phyloP scores from a whole-genome alignment of 2,888 invertebrate species.

The Rhamphomyia laevipes region DNA sequence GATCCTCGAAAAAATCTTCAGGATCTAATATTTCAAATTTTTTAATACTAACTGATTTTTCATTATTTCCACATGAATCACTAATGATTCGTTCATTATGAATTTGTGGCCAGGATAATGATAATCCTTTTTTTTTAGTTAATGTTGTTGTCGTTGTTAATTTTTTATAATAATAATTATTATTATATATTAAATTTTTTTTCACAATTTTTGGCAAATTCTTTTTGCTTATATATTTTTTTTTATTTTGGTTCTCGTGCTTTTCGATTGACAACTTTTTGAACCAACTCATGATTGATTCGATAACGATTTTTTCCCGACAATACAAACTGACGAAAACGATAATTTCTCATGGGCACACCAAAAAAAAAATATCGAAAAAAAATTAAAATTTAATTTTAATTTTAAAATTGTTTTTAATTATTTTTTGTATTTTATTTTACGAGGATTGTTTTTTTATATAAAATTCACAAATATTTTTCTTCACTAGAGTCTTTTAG shows the following conservation, averaged over 20 bases:
- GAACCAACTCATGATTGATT: slow-evolving; percentile 52
- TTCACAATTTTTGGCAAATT: slow-evolving; percentile 9
- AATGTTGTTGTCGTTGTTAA: too few species aligned
- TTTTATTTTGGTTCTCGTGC: slow-evolving; percentile 38
- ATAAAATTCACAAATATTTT: too few species aligned
- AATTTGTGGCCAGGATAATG: too few species aligned
- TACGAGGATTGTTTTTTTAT: too few species aligned
- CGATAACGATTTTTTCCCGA: slow-evolving; percentile 50
- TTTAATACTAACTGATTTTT: too few species aligned
- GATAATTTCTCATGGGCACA: slow-evolving; percentile 47
- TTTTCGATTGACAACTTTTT: slow-evolving; percentile 49
- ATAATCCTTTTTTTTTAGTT: too few species aligned
- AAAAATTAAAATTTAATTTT: neutral
- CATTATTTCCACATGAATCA: too few species aligned
- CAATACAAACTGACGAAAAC: slow-evolving; percentile 48
- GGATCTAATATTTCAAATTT: slow-evolving; percentile 30
- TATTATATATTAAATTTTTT: too few species aligned
- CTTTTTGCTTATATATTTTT: slow-evolving; percentile 3
- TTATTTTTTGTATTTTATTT: neutral
- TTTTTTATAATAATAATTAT: too few species aligned
- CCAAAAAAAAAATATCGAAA: too few species aligned
- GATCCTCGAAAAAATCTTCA: slow-evolving; percentile 35
- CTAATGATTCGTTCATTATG: too few species aligned
- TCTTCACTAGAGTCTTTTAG: too few species aligned
- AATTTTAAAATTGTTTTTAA: neutral